Conservation (phyloP, 1,140 invertebrate species). For the Drosophila sp. region DNA sequence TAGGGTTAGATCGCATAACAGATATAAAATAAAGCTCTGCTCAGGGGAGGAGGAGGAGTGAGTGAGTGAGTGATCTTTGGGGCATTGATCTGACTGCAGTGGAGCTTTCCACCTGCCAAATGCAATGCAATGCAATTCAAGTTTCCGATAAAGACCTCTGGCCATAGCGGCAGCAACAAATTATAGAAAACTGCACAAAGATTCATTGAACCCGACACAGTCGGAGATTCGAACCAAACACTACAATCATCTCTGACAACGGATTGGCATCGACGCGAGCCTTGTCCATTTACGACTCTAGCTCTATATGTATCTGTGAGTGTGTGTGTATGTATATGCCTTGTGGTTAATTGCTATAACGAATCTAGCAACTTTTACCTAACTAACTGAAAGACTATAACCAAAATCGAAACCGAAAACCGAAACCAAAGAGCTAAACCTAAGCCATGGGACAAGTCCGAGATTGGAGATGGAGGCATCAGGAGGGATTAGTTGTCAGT, state of each 20-base stretch:
- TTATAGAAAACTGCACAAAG: constrained; percentile 63
- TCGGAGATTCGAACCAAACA: constrained; percentile 47
- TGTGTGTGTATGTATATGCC: constrained; percentile 12
- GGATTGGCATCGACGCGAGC: constrained; percentile 55
- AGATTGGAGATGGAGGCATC: not conserved
- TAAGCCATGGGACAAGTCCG: constrained; percentile 24
- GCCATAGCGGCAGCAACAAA: constrained; percentile 54
- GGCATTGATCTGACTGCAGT: constrained; percentile 46
- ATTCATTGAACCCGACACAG: constrained; percentile 71
- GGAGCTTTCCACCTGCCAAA: constrained; percentile 59
- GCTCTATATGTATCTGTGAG: constrained; percentile 5
- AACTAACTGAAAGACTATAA: constrained; percentile 41
- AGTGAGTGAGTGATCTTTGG: constrained; percentile 19
- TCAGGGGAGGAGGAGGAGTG: not conserved
- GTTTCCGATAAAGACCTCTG: constrained; percentile 70
- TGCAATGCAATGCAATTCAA: constrained; percentile 61
- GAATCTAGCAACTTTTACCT: constrained; percentile 78
- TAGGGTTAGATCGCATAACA: not conserved
- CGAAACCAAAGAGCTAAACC: constrained; percentile 33
- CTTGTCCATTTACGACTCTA: constrained; percentile 36
- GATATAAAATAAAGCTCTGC: constrained; percentile 2
- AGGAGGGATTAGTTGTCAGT: constrained; percentile 34
- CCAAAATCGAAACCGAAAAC: constrained; percentile 39
- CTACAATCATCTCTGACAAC: constrained; percentile 65
- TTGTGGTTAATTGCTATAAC: constrained; percentile 74